Base-by-base conservation (phyloP, 2,888 invertebrate genomes). In the Eupeodes latifasciatus region DNA sequence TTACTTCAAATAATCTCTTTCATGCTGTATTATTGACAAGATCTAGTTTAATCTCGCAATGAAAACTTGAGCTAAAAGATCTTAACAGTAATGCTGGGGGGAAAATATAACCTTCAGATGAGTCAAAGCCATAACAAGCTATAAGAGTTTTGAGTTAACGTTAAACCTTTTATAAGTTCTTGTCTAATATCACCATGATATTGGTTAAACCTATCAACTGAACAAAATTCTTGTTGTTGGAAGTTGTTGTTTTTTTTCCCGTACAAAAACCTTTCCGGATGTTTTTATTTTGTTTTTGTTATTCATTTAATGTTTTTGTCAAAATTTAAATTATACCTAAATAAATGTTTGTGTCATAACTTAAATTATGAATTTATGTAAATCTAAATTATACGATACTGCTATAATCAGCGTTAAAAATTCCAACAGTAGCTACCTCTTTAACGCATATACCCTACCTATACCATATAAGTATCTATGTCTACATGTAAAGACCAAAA, bases 351-450 rank as follows among this genome's bases (percentile, higher is more conserved):
- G 80, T 81, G 87, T 87, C 87, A 84, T 81, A 83, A 83, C 84
- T 84, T 77, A 84, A 87, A 87, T 84, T 84, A 83, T 87, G 87
- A 81, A 77, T 84, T 84, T 87, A 87, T 87, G 87, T 74, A 80
- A 84, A 87, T 87, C 84, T 71, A 51, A 6, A 53, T 4, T 36
- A 12, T 40, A 36, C 36, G 7, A 36, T 1, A 40, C 9, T 40
- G 27, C 40, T 40, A 80, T 87, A 87, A 87, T 83, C 84, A 80
- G 87, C 87, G 87, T 87, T 80, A 49, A 77, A 80, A 87, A 87
- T 84, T 83, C 87, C 84, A 87, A 87, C 87, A 87, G 87, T 84
- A 87, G 87, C 87, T 47, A 64, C 53, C 80, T 27, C 27, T 81
- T 59, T 82, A 75, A 75, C 59, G 51, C 75, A 82, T 72, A 27